phyloP scores from a whole-genome alignment of 2,888 invertebrate genomes.

The Synergus itoensis region DNA sequence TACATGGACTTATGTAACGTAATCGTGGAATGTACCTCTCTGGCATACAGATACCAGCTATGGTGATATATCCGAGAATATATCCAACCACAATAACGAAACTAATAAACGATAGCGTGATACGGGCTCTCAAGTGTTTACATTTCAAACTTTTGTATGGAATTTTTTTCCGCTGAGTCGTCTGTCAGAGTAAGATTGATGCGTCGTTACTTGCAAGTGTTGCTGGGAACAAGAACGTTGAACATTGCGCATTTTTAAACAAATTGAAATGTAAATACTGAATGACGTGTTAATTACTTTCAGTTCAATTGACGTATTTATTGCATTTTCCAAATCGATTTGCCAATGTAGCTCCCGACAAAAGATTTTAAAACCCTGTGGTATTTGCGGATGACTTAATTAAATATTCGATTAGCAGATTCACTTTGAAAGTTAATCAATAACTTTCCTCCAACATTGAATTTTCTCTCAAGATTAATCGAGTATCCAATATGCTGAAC shows the following conservation, averaged over 20 bases:
- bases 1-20: slow-evolving; percentile 26
- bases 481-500: not conserved
- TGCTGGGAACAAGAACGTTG: not conserved
- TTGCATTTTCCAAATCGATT: not conserved
- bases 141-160: not conserved
- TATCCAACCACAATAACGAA: slow-evolving; percentile 12
- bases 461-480: not conserved
- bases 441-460: not conserved
- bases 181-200: not conserved
- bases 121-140: not conserved
- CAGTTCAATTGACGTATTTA: not conserved
- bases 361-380: not conserved
- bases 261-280: not conserved
- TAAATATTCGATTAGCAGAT: not conserved
- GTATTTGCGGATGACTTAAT: not conserved
- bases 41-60: not conserved
- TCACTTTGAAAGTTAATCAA: not conserved
- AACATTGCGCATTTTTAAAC: not conserved
- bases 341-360: not conserved
- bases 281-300: not conserved
- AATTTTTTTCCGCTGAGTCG: not conserved
- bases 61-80: slow-evolving; percentile 11
- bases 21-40: slow-evolving; percentile 22
- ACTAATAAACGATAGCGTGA: not conserved
- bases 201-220: not conserved